Percentiles rank a stretch among this genome's conserved stretches.
phyloP scores from a whole-genome alignment of 1,140 invertebrate genomes.

The Belonocnema kinseyi region DNA sequence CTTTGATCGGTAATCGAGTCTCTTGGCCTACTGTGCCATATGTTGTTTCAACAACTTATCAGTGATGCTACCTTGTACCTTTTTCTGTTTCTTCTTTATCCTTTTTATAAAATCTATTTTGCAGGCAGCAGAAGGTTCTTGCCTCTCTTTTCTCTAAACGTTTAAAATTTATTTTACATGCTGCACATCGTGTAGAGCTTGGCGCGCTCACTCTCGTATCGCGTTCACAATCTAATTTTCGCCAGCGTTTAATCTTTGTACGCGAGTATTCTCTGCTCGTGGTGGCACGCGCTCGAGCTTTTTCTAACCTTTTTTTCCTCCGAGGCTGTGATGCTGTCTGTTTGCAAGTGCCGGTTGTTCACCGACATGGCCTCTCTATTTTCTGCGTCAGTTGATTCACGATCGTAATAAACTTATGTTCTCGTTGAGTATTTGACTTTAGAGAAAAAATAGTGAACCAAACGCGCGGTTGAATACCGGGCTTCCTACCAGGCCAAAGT shows the following conservation, averaged over 20 bases:
- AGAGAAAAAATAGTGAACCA: conserved; percentile 27
- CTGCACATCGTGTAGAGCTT: conserved; percentile 33
- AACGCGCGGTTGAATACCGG: conserved; percentile 43
- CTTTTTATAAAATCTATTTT: too few relatives aligned
- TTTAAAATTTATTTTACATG: conserved; percentile 46
- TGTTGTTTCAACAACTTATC: too few relatives aligned
- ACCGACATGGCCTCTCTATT: conserved; percentile 57
- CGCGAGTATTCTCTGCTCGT: conserved; percentile 44
- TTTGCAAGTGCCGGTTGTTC: conserved; percentile 51
- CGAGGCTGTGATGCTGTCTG: conserved; percentile 39
- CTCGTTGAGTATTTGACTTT: conserved; percentile 31
- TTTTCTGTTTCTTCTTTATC: too few relatives aligned
- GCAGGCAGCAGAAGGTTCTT: not conserved
- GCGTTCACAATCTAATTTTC: conserved; percentile 64
- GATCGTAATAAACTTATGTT: conserved; percentile 30
- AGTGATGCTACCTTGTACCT: too few relatives aligned
- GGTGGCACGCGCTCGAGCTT: conserved; percentile 53
- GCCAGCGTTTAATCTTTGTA: conserved; percentile 61
- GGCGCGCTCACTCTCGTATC: conserved; percentile 50
- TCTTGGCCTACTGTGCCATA: too few relatives aligned
- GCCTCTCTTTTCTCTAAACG: not conserved
- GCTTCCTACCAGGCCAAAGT: conserved; percentile 44
- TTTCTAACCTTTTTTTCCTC: conserved; percentile 49
- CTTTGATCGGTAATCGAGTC: too few relatives aligned
- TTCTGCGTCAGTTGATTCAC: conserved; percentile 41